Evolutionary conservation across 2,113 vertebrate genomes (phyloP).

Genomic region (Phyllostomus hastatus): DNA sequence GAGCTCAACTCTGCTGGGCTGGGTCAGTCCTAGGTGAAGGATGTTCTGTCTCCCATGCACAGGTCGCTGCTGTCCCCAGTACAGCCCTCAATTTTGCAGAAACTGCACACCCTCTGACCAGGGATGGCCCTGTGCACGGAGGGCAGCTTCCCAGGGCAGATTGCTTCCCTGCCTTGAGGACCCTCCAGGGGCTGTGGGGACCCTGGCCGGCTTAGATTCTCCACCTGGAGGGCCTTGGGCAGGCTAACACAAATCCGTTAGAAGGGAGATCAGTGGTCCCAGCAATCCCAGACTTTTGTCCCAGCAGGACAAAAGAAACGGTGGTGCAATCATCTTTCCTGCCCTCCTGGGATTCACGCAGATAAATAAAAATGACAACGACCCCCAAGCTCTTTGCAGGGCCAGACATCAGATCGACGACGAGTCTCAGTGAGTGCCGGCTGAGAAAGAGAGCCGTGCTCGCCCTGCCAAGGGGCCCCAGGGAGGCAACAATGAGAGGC

Average conservation of each 20-base stretch:
- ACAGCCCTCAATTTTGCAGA: background rate
- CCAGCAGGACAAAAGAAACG: background rate
- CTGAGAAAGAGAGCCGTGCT: background rate
- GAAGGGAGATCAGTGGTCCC: background rate
- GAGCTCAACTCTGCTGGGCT: background rate
- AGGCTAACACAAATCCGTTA: background rate
- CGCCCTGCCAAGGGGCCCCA: rapidly evolving
- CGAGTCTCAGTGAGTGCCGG: background rate
- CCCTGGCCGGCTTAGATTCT: background rate
- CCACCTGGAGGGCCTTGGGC: background rate
- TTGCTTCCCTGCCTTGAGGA: background rate
- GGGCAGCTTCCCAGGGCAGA: background rate
- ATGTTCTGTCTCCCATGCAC: background rate
- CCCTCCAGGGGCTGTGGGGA: rapidly evolving
- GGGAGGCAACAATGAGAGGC: rapidly evolving
- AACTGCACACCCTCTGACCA: background rate
- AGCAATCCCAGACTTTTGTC: background rate
- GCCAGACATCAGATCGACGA: background rate
- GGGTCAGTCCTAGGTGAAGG: background rate
- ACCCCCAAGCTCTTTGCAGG: background rate
- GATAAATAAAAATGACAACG: rapidly evolving
- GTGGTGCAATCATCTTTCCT: background rate
- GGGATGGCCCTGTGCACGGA: background rate
- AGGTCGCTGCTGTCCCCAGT: background rate
- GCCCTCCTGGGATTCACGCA: background rate